Evolutionary conservation across 2,888 invertebrate genomes (phyloP), one percentile per base, ranked within the genome.

Genomic region (Cheilosia scutellata): DNA sequence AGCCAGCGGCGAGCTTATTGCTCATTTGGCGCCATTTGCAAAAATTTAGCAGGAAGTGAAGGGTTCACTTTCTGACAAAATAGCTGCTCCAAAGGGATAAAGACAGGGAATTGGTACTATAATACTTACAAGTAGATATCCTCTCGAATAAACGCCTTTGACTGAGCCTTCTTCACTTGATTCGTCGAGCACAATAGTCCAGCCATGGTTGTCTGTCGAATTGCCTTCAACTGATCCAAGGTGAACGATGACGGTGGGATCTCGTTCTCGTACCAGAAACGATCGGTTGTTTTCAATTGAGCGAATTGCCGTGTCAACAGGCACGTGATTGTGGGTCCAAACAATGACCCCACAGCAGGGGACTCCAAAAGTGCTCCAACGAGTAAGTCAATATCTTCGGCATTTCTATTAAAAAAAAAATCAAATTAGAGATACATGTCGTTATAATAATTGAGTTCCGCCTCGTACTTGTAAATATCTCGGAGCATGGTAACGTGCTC

Each of bases 231-330:
- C 90, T 98, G 97, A 62, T 95, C 95, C 79, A 95, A 93, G 0
- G 94, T 94, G 86, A 98, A 94, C 0, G 97, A 96, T 16, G 97
- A 97, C 0, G 97, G 97, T 0, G 97, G 98, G 57, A 98, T 94
- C 90, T 98, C 98, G 90, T 98, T 98, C 92, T 98, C 98, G 90
- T 98, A 98, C 98, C 98, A 98, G 91, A 98, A 98, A 86, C 98
- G 93, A 93, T 98, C 98, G 70, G 97, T 96, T 89, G 95, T 95
- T 89, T 97, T 95, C 5, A 97, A 93, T 87, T 95, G 95, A 47
- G 95, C 94, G 91, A 98, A 98, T 91, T 98, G 98, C 70, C 95
- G 92, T 31, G 95, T 96, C 9, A 98, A 90, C 6, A 98, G 93
- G 89, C 98, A 98, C n/a, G 96, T 96, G 66, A 98, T 95, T 0